These are phyloP conservation scores for Sterrhoptilus dennistouni DNA, from an alignment of 2,113 vertebrate species.

Conservation along the genomic window DNA sequence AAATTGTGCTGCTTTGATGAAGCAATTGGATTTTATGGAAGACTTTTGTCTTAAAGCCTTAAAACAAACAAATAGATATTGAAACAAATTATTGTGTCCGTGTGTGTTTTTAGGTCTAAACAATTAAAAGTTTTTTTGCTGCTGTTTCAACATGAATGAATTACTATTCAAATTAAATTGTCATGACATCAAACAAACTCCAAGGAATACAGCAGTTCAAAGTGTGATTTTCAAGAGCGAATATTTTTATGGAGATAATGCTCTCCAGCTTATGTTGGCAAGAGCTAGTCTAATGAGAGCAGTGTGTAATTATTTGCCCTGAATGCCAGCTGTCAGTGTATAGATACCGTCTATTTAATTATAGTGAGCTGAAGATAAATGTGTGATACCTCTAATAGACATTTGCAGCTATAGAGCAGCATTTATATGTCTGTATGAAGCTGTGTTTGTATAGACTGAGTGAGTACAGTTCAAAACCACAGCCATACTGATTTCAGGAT, in stretches of 20 bases:
- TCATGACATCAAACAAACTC: neutral
- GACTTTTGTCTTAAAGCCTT: neutral
- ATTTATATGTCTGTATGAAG: fast-evolving
- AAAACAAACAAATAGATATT: neutral
- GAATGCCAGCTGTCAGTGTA: neutral
- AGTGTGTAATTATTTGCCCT: neutral
- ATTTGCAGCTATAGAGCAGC: neutral
- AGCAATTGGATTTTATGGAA: neutral
- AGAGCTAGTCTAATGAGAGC: neutral
- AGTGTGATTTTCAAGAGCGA: neutral
- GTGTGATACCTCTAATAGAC: fast-evolving
- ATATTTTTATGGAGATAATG: neutral
- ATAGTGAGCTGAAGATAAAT: neutral
- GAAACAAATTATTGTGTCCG: neutral
- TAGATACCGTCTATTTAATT: neutral
- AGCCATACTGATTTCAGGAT: neutral
- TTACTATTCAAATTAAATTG: constrained; percentile 14
- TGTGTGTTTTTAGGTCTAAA: neutral
- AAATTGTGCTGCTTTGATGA: neutral
- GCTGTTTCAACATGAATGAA: neutral
- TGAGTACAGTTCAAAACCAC: neutral
- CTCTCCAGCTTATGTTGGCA: neutral
- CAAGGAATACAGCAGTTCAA: neutral
- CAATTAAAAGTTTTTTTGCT: neutral
- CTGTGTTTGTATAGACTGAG: fast-evolving